phyloP scores from a whole-genome alignment of 1,140 invertebrate genomes.

The Drosophila sp. region DNA sequence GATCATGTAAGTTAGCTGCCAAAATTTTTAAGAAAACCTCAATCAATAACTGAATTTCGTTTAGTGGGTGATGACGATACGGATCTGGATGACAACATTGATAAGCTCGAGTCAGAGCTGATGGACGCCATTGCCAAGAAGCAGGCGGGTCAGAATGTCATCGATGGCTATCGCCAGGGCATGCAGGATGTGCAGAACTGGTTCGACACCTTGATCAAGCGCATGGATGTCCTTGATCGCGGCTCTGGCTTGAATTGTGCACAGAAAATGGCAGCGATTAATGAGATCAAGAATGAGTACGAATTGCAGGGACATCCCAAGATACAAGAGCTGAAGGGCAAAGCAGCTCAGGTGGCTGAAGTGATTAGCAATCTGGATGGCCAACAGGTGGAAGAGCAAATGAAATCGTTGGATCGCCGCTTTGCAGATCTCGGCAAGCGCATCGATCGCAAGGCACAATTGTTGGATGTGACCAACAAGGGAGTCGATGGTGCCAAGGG shows the following conservation, averaged over 20 bases:
- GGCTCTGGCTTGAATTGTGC: constrained; percentile 92
- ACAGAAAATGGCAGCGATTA: constrained; percentile 90
- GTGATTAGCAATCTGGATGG: constrained; percentile 94
- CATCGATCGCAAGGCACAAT: constrained; percentile 92
- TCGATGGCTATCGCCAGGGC: constrained; percentile 91
- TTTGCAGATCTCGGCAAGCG: constrained; percentile 93
- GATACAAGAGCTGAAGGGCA: constrained; percentile 88
- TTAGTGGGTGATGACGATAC: constrained; percentile 86
- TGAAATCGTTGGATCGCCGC: constrained; percentile 92
- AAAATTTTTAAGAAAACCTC: background rate
- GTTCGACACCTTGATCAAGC: constrained; percentile 92
- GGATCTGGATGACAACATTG: constrained; percentile 90
- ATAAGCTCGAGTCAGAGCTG: constrained; percentile 89
- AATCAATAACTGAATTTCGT: background rate
- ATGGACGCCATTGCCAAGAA: constrained; percentile 90
- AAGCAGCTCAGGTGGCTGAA: constrained; percentile 90
- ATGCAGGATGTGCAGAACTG: constrained; percentile 91
- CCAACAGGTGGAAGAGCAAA: constrained; percentile 95
- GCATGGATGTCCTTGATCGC: constrained; percentile 92
- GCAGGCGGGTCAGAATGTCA: constrained; percentile 90
- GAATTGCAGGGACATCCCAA: constrained; percentile 89
- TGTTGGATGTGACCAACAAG: constrained; percentile 92
- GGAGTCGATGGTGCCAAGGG: constrained; percentile 90
- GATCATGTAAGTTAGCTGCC: constrained; percentile 85
- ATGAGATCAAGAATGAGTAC: constrained; percentile 89